Conservation (phyloP, 1,140 invertebrate species). For the Brachionus angularis region DNA sequence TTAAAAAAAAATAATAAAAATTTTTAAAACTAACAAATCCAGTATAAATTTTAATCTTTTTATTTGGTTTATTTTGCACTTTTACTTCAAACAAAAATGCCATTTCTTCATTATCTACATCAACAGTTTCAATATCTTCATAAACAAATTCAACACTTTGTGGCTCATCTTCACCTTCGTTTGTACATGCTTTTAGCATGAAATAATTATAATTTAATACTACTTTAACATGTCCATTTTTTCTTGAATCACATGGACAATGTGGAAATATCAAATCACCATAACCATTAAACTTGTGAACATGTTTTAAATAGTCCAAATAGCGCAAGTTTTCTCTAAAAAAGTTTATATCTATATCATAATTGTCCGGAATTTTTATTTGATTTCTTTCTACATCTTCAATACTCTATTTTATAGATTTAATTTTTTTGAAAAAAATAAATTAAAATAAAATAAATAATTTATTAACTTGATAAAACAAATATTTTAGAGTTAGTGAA, state of each 20-base stretch:
- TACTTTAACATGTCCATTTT: conserved; percentile 82
- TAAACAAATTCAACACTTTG: conserved; percentile 32
- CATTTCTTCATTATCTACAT: conserved; percentile 82
- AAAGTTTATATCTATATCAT: conserved; percentile 69
- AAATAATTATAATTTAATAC: conserved; percentile 70
- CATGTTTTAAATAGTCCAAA: conserved; percentile 74
- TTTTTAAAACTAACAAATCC: conserved; percentile 34
- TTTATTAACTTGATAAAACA: conserved; percentile 68
- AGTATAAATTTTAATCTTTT: conserved; percentile 40
- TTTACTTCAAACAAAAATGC: conserved; percentile 72
- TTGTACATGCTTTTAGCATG: conserved; percentile 78
- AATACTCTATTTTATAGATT: conserved; percentile 69
- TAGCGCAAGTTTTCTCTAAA: conserved; percentile 44
- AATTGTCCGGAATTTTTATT: conserved; percentile 77
- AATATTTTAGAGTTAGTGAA: conserved; percentile 66
- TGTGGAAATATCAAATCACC: conserved; percentile 87
- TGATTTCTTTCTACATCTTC: conserved; percentile 90
- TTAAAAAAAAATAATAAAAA: not conserved
- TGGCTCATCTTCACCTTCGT: conserved; percentile 75
- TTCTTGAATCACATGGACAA: conserved; percentile 85
- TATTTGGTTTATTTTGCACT: conserved; percentile 29
- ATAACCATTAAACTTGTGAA: conserved; percentile 79
- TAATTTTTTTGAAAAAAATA: conserved; percentile 44
- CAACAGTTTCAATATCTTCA: conserved; percentile 56
- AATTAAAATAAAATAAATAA: not conserved